phyloP scores from a whole-genome alignment of 2,797 vertebrate genomes.

The Fringilla coelebs region DNA sequence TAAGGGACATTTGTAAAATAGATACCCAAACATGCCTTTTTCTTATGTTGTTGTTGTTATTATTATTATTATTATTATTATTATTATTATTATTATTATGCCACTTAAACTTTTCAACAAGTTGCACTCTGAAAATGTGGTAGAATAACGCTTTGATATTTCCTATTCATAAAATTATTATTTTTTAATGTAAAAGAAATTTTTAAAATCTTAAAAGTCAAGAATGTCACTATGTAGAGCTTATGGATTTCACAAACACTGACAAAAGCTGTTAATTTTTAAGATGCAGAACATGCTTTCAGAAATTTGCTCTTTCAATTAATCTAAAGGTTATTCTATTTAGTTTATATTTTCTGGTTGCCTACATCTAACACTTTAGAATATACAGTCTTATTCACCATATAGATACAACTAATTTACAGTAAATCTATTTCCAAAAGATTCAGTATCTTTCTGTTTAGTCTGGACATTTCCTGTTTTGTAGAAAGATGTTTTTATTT shows the following conservation, averaged over 20 bases:
- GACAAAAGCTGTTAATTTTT: not conserved
- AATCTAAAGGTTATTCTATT: not conserved
- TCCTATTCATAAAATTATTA: not conserved
- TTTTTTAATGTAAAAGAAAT: not conserved
- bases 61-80: too few species aligned
- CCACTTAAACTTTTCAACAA: too few species aligned
- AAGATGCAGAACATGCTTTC: not conserved
- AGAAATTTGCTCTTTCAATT: not conserved
- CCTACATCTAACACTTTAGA: not conserved
- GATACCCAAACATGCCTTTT: not conserved
- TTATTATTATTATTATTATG: too few species aligned
- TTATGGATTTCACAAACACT: not conserved
- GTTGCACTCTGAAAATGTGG: not conserved
- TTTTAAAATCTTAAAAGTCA: not conserved
- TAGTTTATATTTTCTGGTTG: not conserved
- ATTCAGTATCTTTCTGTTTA: not conserved
- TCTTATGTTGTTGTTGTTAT: too few species aligned
- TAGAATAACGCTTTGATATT: not conserved
- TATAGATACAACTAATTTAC: not conserved
- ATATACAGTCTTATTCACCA: not conserved
- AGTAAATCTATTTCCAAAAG: not conserved
- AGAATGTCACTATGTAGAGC: not conserved
- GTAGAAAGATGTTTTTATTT: slow-evolving; percentile 6
- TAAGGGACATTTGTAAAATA: not conserved
- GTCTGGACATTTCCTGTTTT: not conserved